These are phyloP conservation scores for Corella eumyota DNA, from an alignment of 23 tunicate genomes.

Conservation along the genomic window DNA sequence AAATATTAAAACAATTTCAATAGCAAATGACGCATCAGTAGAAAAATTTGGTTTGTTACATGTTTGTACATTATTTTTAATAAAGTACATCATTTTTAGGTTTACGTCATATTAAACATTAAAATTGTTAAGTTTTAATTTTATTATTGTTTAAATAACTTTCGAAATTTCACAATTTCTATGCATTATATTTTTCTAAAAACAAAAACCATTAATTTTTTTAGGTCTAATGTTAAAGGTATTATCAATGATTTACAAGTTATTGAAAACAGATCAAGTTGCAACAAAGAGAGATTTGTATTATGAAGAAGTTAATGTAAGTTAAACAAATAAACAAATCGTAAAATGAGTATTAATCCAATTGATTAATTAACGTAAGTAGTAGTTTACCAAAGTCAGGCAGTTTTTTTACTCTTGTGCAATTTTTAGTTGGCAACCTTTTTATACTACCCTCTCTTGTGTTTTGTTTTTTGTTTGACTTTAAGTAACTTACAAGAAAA, in stretches of 20 bases:
- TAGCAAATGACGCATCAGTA: slow-evolving; percentile 30
- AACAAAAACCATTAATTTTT: background rate
- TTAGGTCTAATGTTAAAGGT: slow-evolving; percentile 64
- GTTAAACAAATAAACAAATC: slow-evolving; percentile 3
- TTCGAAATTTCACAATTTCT: no score
- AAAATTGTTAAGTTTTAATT: no score
- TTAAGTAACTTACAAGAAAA: no score
- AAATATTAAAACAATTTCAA: slow-evolving; percentile 29
- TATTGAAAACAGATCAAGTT: slow-evolving; percentile 55
- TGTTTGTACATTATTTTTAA: background rate
- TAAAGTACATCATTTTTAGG: background rate
- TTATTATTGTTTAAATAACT: no score
- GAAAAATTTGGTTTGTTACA: slow-evolving; percentile 59
- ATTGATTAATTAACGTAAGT: no score
- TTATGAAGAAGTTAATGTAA: slow-evolving; percentile 75
- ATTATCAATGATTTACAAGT: slow-evolving; percentile 61
- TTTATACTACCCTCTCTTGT: no score
- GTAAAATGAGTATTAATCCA: no score
- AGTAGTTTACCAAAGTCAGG: no score
- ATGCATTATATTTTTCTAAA: no score
- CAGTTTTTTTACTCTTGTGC: no score
- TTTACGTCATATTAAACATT: background rate
- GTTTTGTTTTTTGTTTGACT: no score
- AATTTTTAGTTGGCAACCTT: no score
- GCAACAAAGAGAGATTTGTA: slow-evolving; percentile 84